These are phyloP conservation scores for Halictus rubicundus DNA, from an alignment of 1,140 invertebrate genomes.

Conservation along the genomic window DNA sequence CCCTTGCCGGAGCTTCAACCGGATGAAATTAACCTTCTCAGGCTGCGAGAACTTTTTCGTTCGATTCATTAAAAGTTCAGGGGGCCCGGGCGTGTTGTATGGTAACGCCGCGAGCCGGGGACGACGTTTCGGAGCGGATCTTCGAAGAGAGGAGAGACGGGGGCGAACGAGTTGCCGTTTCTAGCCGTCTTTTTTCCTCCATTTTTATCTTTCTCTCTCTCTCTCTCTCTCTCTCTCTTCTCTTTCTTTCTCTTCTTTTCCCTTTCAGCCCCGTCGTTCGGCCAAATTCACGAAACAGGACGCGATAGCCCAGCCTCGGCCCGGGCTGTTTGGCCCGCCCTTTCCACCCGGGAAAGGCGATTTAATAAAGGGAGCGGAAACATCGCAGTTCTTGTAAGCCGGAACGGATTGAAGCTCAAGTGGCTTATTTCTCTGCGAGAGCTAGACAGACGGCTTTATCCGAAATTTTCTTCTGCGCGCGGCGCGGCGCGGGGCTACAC, in stretches of 20 bases:
- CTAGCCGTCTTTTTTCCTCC: not conserved
- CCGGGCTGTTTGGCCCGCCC: not conserved
- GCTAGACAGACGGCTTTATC: slow-evolving; percentile 29
- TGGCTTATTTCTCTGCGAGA: slow-evolving; percentile 26
- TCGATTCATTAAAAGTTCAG: slow-evolving; percentile 65
- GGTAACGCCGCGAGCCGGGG: slow-evolving; percentile 14
- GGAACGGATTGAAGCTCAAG: slow-evolving; percentile 43
- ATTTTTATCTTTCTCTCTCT: not conserved
- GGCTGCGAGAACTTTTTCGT: slow-evolving; percentile 55
- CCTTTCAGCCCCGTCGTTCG: not conserved
- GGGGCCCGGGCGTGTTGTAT: slow-evolving; percentile 39
- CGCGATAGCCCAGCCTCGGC: slow-evolving; percentile 14
- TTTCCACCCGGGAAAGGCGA: slow-evolving; percentile 21
- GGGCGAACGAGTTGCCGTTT: not conserved
- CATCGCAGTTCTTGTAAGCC: slow-evolving; percentile 41
- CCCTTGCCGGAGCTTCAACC: slow-evolving; percentile 34
- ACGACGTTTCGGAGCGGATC: slow-evolving; percentile 31
- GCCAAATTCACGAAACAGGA: slow-evolving; percentile 35
- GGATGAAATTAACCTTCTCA: slow-evolving; percentile 56
- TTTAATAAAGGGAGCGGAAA: slow-evolving; percentile 43
- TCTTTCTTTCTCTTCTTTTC: not conserved
- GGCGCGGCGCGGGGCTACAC: not conserved
- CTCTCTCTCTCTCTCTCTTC: not conserved
- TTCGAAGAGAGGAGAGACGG: not conserved
- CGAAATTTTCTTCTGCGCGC: slow-evolving; percentile 35